phyloP scores from a whole-genome alignment of 2,113 vertebrate species.

The Xiphias gladius region DNA sequence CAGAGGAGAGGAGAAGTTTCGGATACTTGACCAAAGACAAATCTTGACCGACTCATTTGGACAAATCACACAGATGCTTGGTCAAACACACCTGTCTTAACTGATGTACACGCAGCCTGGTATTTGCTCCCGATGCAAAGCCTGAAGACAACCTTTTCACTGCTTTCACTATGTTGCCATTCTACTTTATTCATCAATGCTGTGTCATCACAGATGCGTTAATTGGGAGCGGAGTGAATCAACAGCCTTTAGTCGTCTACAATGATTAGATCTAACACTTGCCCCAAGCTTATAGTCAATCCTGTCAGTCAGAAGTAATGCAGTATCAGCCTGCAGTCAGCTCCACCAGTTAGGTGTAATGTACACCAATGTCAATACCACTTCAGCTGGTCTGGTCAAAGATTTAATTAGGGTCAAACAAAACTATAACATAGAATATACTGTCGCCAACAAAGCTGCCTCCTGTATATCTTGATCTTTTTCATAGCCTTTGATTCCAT shows the following conservation, averaged over 20 bases:
- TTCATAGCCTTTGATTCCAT: too few species aligned
- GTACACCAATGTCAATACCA: constrained; percentile 9
- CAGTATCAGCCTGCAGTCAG: constrained; percentile 18
- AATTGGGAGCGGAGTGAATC: constrained; percentile 47
- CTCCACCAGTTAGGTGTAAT: constrained; percentile 30
- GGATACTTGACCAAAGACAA: constrained; percentile 1
- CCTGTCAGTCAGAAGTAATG: constrained; percentile 44
- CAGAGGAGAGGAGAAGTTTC: background rate
- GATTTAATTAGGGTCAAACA: constrained; percentile 6
- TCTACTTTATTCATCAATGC: constrained; percentile 1
- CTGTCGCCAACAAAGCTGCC: too few species aligned
- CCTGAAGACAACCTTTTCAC: constrained; percentile 16
- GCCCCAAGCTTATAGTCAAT: constrained; percentile 38
- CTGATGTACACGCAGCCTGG: background rate
- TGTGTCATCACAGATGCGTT: constrained; percentile 42
- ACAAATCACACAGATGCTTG: constrained; percentile 6
- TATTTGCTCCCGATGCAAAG: constrained; percentile 22
- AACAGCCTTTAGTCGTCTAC: constrained; percentile 38
- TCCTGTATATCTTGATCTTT: too few species aligned
- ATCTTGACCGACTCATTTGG: constrained; percentile 4
- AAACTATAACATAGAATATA: too few species aligned
- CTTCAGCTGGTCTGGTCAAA: constrained; percentile 22
- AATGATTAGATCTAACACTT: constrained; percentile 51
- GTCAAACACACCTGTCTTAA: background rate
- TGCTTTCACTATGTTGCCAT: background rate